These are phyloP conservation scores for Peucedramus taeniatus DNA, from an alignment of 2,113 vertebrate species.

Conservation along the genomic window DNA sequence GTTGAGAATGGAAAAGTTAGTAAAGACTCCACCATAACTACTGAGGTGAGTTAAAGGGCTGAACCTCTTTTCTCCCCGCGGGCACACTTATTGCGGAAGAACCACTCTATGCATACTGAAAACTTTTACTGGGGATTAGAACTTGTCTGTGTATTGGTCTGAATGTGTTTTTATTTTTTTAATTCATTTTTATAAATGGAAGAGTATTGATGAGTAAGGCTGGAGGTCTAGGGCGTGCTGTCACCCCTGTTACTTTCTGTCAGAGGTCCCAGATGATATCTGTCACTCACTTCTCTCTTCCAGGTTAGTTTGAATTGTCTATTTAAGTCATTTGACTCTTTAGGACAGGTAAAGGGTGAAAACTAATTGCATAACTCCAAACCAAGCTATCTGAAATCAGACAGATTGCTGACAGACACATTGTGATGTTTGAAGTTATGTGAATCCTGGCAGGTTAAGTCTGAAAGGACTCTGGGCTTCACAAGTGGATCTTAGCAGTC, in stretches of 20 bases:
- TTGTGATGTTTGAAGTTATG: not conserved
- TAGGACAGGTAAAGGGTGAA: not conserved
- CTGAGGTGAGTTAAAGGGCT: too few relatives aligned
- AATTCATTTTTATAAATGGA: not conserved
- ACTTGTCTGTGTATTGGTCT: not conserved
- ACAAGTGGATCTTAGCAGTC: accelerated
- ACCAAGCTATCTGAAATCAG: not conserved
- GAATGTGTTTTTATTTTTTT: not conserved
- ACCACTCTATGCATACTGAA: not conserved
- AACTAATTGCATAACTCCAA: not conserved
- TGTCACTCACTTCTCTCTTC: not conserved
- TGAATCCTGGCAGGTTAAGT: not conserved
- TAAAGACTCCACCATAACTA: not conserved
- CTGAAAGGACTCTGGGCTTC: not conserved
- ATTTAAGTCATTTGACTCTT: not conserved
- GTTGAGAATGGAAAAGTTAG: not conserved
- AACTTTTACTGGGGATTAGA: not conserved
- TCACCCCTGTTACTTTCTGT: not conserved
- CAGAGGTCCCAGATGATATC: not conserved
- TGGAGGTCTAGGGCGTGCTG: not conserved
- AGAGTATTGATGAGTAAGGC: accelerated
- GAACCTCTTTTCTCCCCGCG: accelerated
- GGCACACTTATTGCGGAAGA: not conserved
- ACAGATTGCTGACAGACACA: not conserved
- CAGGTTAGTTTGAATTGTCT: not conserved